A percentile compares a stretch with the other conserved stretches of the same genome.
phyloP scores from a whole-genome alignment of 2,113 vertebrate species.

The Tiliqua scincoides region DNA sequence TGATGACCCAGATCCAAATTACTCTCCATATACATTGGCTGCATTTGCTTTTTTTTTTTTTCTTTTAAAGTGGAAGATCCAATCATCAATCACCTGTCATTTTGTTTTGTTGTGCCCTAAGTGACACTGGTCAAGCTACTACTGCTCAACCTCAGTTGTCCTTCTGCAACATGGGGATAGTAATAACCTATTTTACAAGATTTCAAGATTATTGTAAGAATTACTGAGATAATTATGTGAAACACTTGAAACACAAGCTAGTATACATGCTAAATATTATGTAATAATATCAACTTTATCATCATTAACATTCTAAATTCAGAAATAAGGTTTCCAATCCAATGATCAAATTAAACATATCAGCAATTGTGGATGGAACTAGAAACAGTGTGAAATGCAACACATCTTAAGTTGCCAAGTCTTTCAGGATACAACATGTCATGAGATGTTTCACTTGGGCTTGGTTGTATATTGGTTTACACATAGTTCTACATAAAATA shows the following conservation, averaged over 20 bases:
- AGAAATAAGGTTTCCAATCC: too few species aligned
- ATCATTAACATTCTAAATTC: too few species aligned
- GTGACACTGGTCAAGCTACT: too few species aligned
- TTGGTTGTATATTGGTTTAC: background rate
- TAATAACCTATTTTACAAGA: background rate
- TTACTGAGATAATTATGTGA: background rate
- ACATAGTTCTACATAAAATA: background rate
- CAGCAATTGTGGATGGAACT: background rate
- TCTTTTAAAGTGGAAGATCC: too few species aligned
- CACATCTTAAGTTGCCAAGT: background rate
- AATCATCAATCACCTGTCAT: too few species aligned
- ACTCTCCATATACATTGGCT: too few species aligned
- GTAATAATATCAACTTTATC: too few species aligned
- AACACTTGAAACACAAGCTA: background rate
- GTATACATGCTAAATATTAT: too few species aligned
- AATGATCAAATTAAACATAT: background rate
- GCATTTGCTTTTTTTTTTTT: too few species aligned
- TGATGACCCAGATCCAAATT: too few species aligned
- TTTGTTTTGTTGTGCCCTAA: too few species aligned
- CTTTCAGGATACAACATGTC: background rate
- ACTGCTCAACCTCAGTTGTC: too few species aligned
- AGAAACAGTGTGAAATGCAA: background rate
- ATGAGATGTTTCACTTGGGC: background rate
- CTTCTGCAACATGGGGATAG: background rate
- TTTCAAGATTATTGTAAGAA: background rate